Base-by-base conservation (phyloP, 1,140 invertebrate genomes). In the Hyphantria cunea region DNA sequence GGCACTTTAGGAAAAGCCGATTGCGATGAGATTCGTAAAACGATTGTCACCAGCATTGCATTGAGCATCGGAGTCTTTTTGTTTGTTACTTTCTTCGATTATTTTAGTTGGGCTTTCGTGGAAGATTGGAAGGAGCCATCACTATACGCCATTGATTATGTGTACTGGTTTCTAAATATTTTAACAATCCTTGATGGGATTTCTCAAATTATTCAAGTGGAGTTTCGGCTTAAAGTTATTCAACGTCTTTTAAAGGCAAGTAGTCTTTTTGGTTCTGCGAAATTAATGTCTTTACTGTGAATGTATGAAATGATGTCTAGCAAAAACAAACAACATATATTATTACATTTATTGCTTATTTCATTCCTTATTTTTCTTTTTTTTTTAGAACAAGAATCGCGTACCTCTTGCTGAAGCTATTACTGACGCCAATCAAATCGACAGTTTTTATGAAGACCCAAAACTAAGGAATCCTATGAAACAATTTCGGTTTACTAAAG, bases 141-240 rank as follows among this genome's bases (percentile, higher is more conserved):
- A 4, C 39, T 63, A 6, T 60, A 60, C 42, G 12, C 13, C 0
- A 14, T 65, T 7, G 52, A 71, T 41, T 65, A 68, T 33, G 12
- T 65, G 0, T 72, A 62, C 37, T 53, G 49, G 9, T 54, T 68
- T 12, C 15, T 62, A 7, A 60, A 42, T 34, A 34, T 53, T 6
- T 4, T 68, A 1, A 56, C 14, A 6, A 13, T 48, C 0, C 9
- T 71, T 4, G 65, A 71, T 11, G 45, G 53, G 4, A 34, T 53
- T 8, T 32, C 58, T 45, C 47, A 71, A 32, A 32, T 68, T n/a
- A 17, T 53, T 25, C 66, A 68, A 62, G 17, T 68, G 3, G 39
- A 68, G 12, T 72, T 47, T 54, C 45, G 69, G 15, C 50, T 72
- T 13, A 68, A 58, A 54, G n/a, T 17, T 13, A 65, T 72, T 2